phyloP scores from a whole-genome alignment of 1,140 invertebrate species.

The Drosophila kurseongensis region DNA sequence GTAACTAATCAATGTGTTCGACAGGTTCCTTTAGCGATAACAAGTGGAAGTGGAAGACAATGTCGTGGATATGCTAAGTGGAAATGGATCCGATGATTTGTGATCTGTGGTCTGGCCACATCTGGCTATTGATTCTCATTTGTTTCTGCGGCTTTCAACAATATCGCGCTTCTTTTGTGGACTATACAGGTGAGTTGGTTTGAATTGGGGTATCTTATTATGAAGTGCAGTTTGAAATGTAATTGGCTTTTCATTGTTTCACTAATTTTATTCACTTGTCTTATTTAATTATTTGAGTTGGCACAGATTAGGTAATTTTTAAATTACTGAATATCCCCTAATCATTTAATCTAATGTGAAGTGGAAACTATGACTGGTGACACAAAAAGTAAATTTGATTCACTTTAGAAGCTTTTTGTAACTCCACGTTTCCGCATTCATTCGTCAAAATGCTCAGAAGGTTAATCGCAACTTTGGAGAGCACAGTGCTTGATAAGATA shows the following conservation, averaged over 20 bases:
- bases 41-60: constrained; percentile 5
- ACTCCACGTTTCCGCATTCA: constrained; percentile 26
- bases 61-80: constrained; percentile 27
- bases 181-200: constrained; percentile 59
- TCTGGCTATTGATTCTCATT: constrained; percentile 48
- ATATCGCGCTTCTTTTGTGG: constrained; percentile 48
- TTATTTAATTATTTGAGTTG: no score
- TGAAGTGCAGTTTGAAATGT: no score
- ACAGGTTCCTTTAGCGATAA: constrained; percentile 28
- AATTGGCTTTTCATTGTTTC: no score
- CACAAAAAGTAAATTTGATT: not conserved
- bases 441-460: constrained; percentile 44
- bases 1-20: constrained; percentile 33
- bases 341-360: no score
- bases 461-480: constrained; percentile 36
- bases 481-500: constrained; percentile 58
- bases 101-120: constrained; percentile 29
- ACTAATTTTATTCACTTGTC: no score
- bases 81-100: constrained; percentile 37
- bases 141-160: constrained; percentile 21
- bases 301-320: no score
- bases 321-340: no score
- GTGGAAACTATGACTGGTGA: no score
- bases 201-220: no score
- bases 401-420: not conserved